These are phyloP conservation scores for Bufo gargarizans DNA, from an alignment of 2,113 vertebrate species.

Conservation along the genomic window DNA sequence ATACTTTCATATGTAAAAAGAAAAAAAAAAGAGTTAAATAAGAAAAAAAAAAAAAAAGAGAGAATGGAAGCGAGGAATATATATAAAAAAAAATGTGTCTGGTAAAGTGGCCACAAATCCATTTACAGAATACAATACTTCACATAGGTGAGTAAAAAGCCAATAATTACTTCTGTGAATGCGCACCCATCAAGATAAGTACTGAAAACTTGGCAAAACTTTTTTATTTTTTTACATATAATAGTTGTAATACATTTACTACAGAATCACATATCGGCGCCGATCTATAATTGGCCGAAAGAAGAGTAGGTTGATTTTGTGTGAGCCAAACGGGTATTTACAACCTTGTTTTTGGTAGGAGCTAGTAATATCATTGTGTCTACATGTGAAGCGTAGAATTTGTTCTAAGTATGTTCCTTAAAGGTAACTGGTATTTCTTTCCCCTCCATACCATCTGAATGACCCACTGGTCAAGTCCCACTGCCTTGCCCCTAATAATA, in stretches of 20 bases:
- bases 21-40: constrained; percentile 51
- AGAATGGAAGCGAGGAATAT: constrained; percentile 55
- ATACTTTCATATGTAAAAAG: constrained; percentile 77
- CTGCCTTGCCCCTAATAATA: no score
- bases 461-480: no score
- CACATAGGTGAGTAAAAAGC: constrained; percentile 85
- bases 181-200: constrained; percentile 82
- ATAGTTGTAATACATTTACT: constrained; percentile 73
- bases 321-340: not conserved
- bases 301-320: not conserved
- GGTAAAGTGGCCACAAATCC: constrained; percentile 85
- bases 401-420: not conserved
- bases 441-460: not conserved
- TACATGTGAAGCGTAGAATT: no score
- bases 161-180: constrained; percentile 83
- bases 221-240: constrained; percentile 60
- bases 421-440: not conserved
- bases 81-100: constrained; percentile 59
- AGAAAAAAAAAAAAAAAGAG: constrained; percentile 32
- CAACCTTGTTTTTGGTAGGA: not conserved
- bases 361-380: not conserved
- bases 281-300: not conserved
- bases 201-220: constrained; percentile 79
- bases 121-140: constrained; percentile 87
- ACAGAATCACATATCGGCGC: constrained; percentile 23